These are phyloP conservation scores for Neomorphus geoffroyi DNA, from an alignment of 2,797 vertebrate genomes.

Conservation along the genomic window DNA sequence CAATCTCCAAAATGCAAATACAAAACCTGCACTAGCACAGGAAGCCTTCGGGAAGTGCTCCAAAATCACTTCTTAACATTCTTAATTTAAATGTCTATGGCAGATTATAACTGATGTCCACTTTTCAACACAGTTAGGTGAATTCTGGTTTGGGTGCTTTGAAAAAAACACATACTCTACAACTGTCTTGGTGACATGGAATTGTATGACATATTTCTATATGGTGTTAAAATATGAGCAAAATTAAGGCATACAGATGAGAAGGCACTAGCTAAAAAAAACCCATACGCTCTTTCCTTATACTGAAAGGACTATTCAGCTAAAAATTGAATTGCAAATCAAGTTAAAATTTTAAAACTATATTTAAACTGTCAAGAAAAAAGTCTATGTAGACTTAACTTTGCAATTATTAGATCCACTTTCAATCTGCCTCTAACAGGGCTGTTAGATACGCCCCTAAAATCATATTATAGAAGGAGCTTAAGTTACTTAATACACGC, in stretches of 20 bases:
- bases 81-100: not conserved
- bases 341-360: not conserved
- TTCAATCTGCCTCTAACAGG: not conserved
- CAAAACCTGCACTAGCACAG: not conserved
- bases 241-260: slow-evolving; percentile 78
- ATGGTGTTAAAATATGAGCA: slow-evolving; percentile 1
- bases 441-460: not conserved
- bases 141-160: not conserved
- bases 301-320: not conserved
- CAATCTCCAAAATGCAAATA: not conserved
- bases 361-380: not conserved
- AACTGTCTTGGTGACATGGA: not conserved
- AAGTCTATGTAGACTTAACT: not conserved
- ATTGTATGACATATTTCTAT: not conserved
- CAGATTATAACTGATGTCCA: not conserved
- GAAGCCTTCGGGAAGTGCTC: not conserved
- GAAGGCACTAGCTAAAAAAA: slow-evolving; percentile 72
- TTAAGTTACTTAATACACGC: not conserved
- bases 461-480: not conserved
- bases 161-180: not conserved
- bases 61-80: not conserved
- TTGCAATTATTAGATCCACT: not conserved
- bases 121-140: not conserved
- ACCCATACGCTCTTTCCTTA: not conserved
- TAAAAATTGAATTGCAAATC: not conserved